Base-by-base conservation (phyloP, 2,113 vertebrate species). In the Monopterus albus region DNA sequence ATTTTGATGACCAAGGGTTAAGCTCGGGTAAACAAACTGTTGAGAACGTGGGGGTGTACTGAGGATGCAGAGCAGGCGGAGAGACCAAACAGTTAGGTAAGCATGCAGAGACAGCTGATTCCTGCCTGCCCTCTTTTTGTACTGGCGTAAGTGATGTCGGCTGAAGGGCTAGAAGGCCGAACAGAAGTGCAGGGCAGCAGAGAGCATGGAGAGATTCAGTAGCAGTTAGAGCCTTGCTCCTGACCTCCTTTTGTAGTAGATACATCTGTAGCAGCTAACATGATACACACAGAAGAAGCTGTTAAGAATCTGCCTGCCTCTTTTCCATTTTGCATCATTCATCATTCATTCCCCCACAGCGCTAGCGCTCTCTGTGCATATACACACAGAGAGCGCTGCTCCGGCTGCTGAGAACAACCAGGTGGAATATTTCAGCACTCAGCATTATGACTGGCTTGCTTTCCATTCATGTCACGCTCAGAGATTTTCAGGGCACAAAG, bases 291-390 rank as follows among this genome's bases (percentile, higher is more conserved):
- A 60, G 61, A 58, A 78, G 55, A 55, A 81, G 57, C 58, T 51
- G 57, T 66, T 63, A 31, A 53, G 69, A 81, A 51, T 62, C 61
- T 75, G 60, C 72, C 14, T 11, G 25, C 68, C 75, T 78, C 70
- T 71, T 86, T 82, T 62, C 15, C 56, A 39, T 75, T 83, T 63
- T 85, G 78, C 75, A 82, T 88, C 81, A 83, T 87, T 90, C 77
- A 84, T 86, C 11, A 38, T n/a, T n/a, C 36, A 21, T 31, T 40
- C 31, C 26, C 38, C 10, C 0, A 31, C 53, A 18, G 35, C 6
- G 6, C 40, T 40, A 14, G 1, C 3, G 3, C 49, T 53, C 39
- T 21, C 63, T 31, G 26, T 14, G 20, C 7, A 9, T 26, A 11
- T 17, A 26, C 35, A 21, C 47, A 11, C 39, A 40, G 25, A 40